Percentiles rank a stretch among this genome's conserved stretches.
phyloP scores from a whole-genome alignment of 64 coral and sea anemone genomes.

The Dendronephthya gigantea region DNA sequence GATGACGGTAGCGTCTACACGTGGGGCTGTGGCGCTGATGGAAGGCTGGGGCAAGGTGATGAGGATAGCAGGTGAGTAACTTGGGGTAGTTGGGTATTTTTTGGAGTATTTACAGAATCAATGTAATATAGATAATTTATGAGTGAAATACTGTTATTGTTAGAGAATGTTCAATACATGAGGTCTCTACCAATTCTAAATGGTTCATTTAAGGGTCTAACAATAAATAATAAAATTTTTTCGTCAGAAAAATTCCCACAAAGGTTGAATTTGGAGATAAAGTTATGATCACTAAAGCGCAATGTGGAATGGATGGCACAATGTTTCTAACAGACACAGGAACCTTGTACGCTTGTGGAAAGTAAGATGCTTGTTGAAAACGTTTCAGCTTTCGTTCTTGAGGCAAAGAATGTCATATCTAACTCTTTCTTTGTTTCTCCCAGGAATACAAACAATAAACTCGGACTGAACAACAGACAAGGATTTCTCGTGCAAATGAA shows the following conservation, averaged over 20 bases:
- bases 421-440: background rate
- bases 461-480: conserved; percentile 91
- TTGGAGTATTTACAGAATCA: too few relatives aligned
- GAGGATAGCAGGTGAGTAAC: conserved; percentile 76
- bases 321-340: conserved; percentile 97
- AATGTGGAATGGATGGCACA: conserved; percentile 80
- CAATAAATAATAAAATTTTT: background rate
- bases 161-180: too few relatives aligned
- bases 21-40: conserved; percentile 79
- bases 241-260: background rate
- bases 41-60: conserved; percentile 83
- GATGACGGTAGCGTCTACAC: conserved; percentile 90
- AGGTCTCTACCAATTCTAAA: conserved; percentile 36
- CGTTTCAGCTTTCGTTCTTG: background rate
- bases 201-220: background rate
- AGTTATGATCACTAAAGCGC: background rate
- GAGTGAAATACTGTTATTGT: too few relatives aligned
- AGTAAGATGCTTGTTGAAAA: conserved; percentile 1
- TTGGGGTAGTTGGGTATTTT: background rate
- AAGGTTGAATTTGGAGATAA: conserved; percentile 8
- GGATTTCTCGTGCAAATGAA: conserved; percentile 96
- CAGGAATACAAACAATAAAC: conserved; percentile 96
- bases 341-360: conserved; percentile 78
- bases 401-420: too few relatives aligned
- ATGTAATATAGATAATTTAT: too few relatives aligned